A percentile compares a stretch with the other conserved stretches of the same genome.
These are phyloP conservation scores for Geodia barretti DNA, from an alignment of 37 sponge, comb jelly and placozoan genomes.

Conservation along the genomic window DNA sequence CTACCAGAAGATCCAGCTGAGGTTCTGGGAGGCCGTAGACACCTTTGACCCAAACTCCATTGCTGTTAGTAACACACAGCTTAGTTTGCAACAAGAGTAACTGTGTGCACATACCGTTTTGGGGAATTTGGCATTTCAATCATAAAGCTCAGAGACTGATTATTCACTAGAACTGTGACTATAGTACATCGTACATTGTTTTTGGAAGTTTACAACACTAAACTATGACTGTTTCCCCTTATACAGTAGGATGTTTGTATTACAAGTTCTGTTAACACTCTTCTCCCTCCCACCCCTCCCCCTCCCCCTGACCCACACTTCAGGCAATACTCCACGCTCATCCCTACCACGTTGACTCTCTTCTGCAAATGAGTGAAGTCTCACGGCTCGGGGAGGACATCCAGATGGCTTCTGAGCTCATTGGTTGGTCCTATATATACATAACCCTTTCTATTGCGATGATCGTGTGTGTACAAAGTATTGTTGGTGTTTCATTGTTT, in stretches of 20 bases:
- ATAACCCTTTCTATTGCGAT: background rate
- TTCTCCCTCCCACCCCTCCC: background rate
- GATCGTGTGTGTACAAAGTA: background rate
- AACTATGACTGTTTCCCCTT: no score
- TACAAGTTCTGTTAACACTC: background rate
- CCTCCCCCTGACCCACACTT: constrained; percentile 1
- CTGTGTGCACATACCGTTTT: no score
- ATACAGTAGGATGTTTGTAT: background rate
- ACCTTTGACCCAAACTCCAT: constrained; percentile 83
- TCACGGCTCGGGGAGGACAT: constrained; percentile 90
- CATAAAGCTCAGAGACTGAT: no score
- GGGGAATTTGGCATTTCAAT: no score
- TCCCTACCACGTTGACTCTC: constrained; percentile 95
- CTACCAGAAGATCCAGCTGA: constrained; percentile 82
- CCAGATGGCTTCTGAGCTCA: constrained; percentile 90
- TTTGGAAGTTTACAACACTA: no score
- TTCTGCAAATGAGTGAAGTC: constrained; percentile 95
- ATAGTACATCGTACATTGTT: no score
- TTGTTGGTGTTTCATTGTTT: background rate
- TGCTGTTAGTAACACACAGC: constrained; percentile 57
- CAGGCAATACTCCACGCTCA: constrained; percentile 75
- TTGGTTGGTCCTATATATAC: constrained; percentile 46
- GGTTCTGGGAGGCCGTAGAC: constrained; percentile 84
- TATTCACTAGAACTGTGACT: no score
- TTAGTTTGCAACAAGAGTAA: no score